These are phyloP conservation scores for Indri indri DNA, from an alignment of 2,113 vertebrate genomes.

Conservation along the genomic window DNA sequence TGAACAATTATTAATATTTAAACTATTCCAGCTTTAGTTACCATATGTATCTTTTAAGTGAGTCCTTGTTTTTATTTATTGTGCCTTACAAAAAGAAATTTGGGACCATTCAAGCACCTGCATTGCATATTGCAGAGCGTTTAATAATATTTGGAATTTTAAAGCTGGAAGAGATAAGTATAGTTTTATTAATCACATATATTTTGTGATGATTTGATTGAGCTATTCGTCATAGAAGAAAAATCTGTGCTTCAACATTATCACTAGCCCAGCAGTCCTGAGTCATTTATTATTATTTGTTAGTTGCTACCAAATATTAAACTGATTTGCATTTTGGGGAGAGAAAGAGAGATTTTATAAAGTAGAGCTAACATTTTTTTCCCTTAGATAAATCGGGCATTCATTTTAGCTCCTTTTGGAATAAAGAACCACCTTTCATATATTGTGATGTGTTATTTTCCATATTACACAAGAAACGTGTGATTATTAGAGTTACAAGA, in stretches of 20 bases:
- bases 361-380: neutral
- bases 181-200: neutral
- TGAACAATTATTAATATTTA: neutral
- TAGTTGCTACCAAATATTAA: constrained; percentile 37
- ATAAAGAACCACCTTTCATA: neutral
- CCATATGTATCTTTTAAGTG: neutral
- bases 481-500: neutral
- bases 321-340: neutral
- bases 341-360: neutral
- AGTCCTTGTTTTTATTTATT: neutral
- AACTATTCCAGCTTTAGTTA: neutral
- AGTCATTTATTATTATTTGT: constrained; percentile 28
- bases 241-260: neutral
- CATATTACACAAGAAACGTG: neutral
- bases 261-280: neutral
- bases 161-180: neutral
- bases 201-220: constrained; percentile 41
- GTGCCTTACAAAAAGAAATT: neutral
- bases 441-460: neutral
- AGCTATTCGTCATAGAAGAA: constrained; percentile 3
- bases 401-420: neutral
- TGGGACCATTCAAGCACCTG: neutral
- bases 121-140: neutral
- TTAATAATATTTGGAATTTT: neutral
- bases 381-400: neutral